phyloP scores from a whole-genome alignment of 2,797 vertebrate genomes.

The Eptatretus atami region DNA sequence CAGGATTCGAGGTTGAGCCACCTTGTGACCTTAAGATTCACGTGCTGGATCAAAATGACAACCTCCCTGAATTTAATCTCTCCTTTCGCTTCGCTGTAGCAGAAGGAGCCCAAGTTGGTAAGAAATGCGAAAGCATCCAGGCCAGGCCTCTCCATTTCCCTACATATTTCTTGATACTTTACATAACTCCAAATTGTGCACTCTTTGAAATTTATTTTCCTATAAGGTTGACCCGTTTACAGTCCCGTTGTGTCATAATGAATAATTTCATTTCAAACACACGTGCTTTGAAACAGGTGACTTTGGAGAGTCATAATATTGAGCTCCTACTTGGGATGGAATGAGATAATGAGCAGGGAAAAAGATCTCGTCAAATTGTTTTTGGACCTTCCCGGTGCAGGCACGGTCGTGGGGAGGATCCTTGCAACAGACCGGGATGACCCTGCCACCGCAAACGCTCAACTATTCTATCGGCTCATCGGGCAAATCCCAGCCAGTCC shows the following conservation, averaged over 20 bases:
- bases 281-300: too few species aligned
- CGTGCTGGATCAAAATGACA: constrained; percentile 3
- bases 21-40: constrained; percentile 3
- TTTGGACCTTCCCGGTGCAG: background rate
- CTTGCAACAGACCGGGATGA: background rate
- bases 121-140: background rate
- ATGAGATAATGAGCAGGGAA: too few species aligned
- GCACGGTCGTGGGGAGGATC: background rate
- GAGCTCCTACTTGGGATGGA: too few species aligned
- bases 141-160: too few species aligned
- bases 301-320: too few species aligned
- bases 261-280: too few species aligned
- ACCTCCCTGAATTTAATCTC: background rate
- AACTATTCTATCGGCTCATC: background rate
- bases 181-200: too few species aligned
- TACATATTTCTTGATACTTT: too few species aligned
- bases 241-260: too few species aligned
- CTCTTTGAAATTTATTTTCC: too few species aligned
- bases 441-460: background rate
- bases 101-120: background rate
- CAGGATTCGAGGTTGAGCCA: background rate
- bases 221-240: too few species aligned
- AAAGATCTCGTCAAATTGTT: too few species aligned
- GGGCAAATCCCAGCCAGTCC: background rate
- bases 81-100: background rate